Conservation (phyloP, 2,113 vertebrate genomes). For the Peromyscus maniculatus region DNA sequence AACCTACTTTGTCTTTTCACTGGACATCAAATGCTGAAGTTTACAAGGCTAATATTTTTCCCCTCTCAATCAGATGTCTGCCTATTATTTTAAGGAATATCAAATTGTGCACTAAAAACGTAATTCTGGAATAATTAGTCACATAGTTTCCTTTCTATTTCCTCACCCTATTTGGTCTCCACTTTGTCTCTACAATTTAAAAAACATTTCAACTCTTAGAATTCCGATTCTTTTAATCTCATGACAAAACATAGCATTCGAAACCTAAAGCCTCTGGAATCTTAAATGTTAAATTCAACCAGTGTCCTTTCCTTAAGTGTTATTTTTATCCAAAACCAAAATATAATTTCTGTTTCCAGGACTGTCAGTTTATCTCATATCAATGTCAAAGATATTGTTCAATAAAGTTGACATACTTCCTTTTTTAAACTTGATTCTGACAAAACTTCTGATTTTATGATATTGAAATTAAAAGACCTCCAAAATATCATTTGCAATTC, state of each 20-base stretch:
- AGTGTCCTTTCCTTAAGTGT: not conserved
- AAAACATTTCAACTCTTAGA: slow-evolving; percentile 2
- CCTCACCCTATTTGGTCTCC: not conserved
- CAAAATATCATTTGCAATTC: not conserved
- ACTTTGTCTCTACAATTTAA: not conserved
- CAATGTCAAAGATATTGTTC: slow-evolving; percentile 43
- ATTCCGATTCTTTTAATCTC: slow-evolving; percentile 13
- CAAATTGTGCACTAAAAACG: not conserved
- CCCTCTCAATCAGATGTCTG: not conserved
- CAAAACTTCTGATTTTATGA: slow-evolving; percentile 55
- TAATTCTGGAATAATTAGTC: slow-evolving; percentile 37
- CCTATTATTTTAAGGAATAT: not conserved
- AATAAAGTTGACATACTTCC: slow-evolving; percentile 34
- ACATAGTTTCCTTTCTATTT: slow-evolving; percentile 6
- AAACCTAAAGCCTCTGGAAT: not conserved
- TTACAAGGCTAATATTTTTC: slow-evolving; percentile 17
- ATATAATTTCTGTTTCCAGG: slow-evolving; percentile 53
- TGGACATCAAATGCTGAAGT: slow-evolving; percentile 56
- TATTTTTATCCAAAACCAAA: not conserved
- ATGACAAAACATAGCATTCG: not conserved
- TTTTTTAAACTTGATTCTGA: slow-evolving; percentile 40
- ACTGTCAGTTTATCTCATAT: slow-evolving; percentile 67
- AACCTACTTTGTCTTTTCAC: slow-evolving; percentile 67
- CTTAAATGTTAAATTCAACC: not conserved
- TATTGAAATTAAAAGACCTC: not conserved